These are phyloP conservation scores for Leptinotarsa rubiginosa DNA, from an alignment of 2,888 invertebrate genomes.

Conservation along the genomic window DNA sequence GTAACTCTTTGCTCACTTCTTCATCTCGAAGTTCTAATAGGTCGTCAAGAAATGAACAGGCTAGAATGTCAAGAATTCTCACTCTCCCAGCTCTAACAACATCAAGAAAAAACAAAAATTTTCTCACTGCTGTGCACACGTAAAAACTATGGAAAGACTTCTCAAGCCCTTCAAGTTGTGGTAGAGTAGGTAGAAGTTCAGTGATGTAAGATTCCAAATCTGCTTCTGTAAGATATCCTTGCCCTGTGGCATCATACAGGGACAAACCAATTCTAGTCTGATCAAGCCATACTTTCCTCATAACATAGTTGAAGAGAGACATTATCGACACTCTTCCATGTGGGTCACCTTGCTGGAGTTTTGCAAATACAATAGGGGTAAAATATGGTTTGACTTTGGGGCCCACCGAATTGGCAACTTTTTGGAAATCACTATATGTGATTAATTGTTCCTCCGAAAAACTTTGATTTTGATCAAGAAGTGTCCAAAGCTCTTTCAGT, in stretches of 20 bases:
- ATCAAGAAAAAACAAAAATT: conserved; percentile 96
- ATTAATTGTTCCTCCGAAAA: conserved; percentile 85
- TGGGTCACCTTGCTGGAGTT: conserved; percentile 86
- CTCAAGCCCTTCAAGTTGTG: conserved; percentile 90
- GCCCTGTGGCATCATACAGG: conserved; percentile 92
- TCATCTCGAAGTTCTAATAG: conserved; percentile 76
- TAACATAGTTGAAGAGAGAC: conserved; percentile 93
- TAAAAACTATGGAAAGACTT: conserved; percentile 96
- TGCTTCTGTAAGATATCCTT: conserved; percentile 71
- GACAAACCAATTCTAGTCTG: conserved; percentile 95
- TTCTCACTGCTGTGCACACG: conserved; percentile 94
- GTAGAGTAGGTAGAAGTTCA: conserved; percentile 91
- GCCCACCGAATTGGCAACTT: conserved; percentile 80
- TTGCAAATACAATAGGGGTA: conserved; percentile 87
- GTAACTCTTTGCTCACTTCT: conserved; percentile 79
- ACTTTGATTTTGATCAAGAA: conserved; percentile 85
- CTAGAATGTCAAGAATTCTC: conserved; percentile 89
- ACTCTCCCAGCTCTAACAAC: conserved; percentile 89
- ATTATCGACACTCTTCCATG: conserved; percentile 89
- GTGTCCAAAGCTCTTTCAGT: conserved; percentile 82
- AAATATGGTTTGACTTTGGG: conserved; percentile 75
- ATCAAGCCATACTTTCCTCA: conserved; percentile 94
- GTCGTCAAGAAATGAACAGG: conserved; percentile 92
- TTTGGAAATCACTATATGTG: conserved; percentile 86
- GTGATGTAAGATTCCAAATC: conserved; percentile 95